Conservation (phyloP, 1,140 invertebrate species). For the Drosophila parvula region DNA sequence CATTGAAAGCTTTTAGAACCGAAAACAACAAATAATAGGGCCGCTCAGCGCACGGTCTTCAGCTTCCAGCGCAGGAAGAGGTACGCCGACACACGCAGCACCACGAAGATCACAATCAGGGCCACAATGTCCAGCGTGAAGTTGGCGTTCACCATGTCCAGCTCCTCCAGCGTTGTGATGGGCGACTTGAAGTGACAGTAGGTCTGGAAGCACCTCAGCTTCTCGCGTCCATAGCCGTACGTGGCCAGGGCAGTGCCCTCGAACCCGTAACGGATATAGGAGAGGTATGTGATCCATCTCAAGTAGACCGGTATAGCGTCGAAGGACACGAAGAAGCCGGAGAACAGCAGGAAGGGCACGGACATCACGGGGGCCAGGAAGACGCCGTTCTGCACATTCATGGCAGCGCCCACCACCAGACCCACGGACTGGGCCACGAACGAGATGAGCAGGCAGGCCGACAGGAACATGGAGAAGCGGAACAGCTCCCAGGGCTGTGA, state of each 20-base stretch:
- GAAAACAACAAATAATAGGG: conserved; percentile 28
- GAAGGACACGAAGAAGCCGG: conserved; percentile 98
- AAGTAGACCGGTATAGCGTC: conserved; percentile 97
- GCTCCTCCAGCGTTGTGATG: conserved; percentile 94
- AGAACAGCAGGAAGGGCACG: conserved; percentile 96
- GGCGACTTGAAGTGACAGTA: conserved; percentile 97
- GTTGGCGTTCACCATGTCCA: conserved; percentile 92
- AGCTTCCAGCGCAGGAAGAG: conserved; percentile 96
- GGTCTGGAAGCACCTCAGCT: conserved; percentile 90
- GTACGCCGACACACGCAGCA: conserved; percentile 94
- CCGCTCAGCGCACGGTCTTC: conserved; percentile 88
- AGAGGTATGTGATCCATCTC: conserved; percentile 97
- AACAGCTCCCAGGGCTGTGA: conserved; percentile 93
- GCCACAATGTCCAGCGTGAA: conserved; percentile 92
- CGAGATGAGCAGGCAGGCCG: conserved; percentile 94
- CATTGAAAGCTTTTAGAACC: conserved; percentile 72
- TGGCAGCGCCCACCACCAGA: conserved; percentile 96
- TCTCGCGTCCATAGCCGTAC: conserved; percentile 93
- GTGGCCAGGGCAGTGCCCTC: conserved; percentile 97
- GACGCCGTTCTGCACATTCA: conserved; percentile 96
- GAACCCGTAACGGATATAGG: conserved; percentile 97
- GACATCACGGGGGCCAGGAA: conserved; percentile 98
- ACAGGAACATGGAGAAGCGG: conserved; percentile 95
- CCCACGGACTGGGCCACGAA: conserved; percentile 98
- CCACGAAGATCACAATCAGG: conserved; percentile 93